phyloP scores from a whole-genome alignment of 2,888 invertebrate genomes.

The Eupithecia centaureata region DNA sequence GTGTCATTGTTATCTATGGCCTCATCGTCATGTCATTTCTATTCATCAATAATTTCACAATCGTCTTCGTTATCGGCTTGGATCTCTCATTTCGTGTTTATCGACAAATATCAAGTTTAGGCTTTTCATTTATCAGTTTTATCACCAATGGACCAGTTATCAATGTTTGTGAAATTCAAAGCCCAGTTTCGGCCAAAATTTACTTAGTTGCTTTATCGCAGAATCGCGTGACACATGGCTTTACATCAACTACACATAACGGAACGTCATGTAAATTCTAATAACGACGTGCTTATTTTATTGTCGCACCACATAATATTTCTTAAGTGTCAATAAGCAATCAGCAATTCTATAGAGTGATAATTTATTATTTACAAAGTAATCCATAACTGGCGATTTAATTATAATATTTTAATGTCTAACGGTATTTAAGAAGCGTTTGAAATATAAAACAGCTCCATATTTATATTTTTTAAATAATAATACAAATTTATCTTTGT shows the following conservation, averaged over 20 bases:
- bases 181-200: slow-evolving; percentile 41
- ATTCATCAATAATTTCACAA: slow-evolving; percentile 3
- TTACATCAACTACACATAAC: slow-evolving; percentile 73
- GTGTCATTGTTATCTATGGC: not conserved
- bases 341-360: slow-evolving; percentile 7
- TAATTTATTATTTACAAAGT: not conserved
- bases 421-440: not conserved
- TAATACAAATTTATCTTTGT: no score
- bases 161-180: slow-evolving; percentile 25
- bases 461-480: no score
- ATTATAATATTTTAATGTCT: not conserved
- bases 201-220: slow-evolving; percentile 68
- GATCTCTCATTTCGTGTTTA: not conserved
- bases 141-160: not conserved
- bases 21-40: not conserved
- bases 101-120: not conserved
- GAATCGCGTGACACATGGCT: slow-evolving; percentile 73
- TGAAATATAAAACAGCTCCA: not conserved
- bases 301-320: slow-evolving; percentile 62
- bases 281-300: slow-evolving; percentile 79
- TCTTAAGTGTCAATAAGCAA: slow-evolving; percentile 17
- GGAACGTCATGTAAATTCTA: slow-evolving; percentile 78
- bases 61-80: not conserved
- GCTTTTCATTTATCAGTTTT: not conserved
- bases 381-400: not conserved